These are phyloP conservation scores for Cyrtodaria siliqua DNA, from an alignment of 2,888 invertebrate species.

Conservation along the genomic window DNA sequence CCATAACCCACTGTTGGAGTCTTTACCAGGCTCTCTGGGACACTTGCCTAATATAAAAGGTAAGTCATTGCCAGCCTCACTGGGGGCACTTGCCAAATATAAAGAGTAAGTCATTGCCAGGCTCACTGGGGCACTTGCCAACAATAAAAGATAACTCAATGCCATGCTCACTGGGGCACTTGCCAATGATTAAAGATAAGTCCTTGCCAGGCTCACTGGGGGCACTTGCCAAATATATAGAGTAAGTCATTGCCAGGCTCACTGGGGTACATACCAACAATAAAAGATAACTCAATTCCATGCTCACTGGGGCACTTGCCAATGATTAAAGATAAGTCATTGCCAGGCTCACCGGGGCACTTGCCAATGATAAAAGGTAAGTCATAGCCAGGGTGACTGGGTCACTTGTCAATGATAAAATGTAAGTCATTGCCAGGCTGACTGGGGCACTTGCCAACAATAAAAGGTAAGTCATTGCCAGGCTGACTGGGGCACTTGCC, in stretches of 20 bases:
- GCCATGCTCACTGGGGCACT: constrained; percentile 73
- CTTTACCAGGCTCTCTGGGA: constrained; percentile 74
- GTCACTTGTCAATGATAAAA: no score
- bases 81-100: no score
- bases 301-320: constrained; percentile 75
- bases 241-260: no score
- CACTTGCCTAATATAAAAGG: constrained; percentile 74
- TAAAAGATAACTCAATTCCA: constrained; percentile 61
- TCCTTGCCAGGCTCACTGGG: background rate
- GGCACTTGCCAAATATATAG: no score
- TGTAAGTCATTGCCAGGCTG: constrained; percentile 70
- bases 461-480: constrained; percentile 75
- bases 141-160: constrained; percentile 49
- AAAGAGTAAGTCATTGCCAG: no score
- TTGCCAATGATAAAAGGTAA: no score
- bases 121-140: no score
- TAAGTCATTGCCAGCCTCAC: constrained; percentile 57
- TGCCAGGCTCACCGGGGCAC: background rate
- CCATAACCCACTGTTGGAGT: constrained; percentile 76
- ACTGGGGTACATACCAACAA: no score
- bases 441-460: constrained; percentile 74
- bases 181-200: constrained; percentile 76
- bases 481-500: constrained; percentile 75
- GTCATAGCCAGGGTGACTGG: no score
- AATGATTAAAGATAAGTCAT: constrained; percentile 71